Evolutionary conservation across 2,888 invertebrate genomes (phyloP).

Genomic region (Caenorhabditis sp.): DNA sequence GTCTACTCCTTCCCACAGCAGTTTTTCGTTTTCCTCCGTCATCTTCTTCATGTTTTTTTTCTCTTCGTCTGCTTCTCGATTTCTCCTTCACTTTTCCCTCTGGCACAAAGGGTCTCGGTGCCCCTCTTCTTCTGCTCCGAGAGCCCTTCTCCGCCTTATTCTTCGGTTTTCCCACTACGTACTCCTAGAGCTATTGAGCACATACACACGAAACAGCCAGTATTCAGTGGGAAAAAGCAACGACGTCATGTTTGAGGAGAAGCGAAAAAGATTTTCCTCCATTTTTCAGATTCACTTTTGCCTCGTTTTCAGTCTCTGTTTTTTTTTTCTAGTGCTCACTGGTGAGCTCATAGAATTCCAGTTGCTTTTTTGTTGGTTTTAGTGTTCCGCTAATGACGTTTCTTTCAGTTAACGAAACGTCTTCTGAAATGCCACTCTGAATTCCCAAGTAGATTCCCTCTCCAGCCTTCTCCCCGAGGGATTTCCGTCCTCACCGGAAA

Average conservation of each 20-base stretch:
- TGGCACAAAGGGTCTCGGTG: conserved; percentile 40
- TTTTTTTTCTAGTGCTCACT: conserved; percentile 20
- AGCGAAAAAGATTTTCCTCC: conserved; percentile 24
- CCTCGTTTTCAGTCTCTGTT: conserved; percentile 26
- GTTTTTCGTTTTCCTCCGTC: conserved; percentile 41
- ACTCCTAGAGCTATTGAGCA: conserved; percentile 52
- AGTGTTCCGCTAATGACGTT: conserved; percentile 37
- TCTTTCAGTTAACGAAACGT: conserved; percentile 2
- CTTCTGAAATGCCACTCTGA: neutral
- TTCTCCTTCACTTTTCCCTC: conserved; percentile 14
- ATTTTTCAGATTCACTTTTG: conserved; percentile 48
- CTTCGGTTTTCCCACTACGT: conserved; percentile 53
- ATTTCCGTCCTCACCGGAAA: neutral
- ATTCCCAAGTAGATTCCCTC: neutral
- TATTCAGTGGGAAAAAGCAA: conserved; percentile 51
- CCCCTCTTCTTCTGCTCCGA: conserved; percentile 36
- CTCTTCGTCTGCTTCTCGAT: conserved; percentile 32
- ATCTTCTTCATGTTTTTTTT: conserved; percentile 21
- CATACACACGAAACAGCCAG: conserved; percentile 47
- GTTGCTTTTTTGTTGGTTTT: conserved; percentile 27
- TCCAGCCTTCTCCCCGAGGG: neutral
- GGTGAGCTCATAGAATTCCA: conserved; percentile 30
- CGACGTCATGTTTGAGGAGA: conserved; percentile 42
- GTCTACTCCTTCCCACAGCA: conserved; percentile 30
- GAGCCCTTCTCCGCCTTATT: conserved; percentile 34